Evolutionary conservation across 2,113 vertebrate genomes (phyloP).

Genomic region (Etia nguti): DNA sequence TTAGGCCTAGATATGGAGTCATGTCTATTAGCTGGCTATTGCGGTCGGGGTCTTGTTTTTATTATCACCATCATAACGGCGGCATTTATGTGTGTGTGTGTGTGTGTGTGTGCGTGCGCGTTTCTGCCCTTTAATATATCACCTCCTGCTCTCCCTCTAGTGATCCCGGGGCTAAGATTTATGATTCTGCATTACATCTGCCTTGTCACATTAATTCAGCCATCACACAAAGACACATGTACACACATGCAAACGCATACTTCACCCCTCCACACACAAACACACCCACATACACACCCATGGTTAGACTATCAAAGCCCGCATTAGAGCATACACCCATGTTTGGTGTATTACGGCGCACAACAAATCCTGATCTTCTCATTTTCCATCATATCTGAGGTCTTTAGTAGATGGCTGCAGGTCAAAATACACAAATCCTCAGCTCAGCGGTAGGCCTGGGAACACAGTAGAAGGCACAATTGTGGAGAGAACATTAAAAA

Average conservation of each 20-base stretch:
- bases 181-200: conserved; percentile 67
- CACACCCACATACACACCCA: not conserved
- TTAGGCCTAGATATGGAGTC: conserved; percentile 44
- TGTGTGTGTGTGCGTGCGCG: not conserved
- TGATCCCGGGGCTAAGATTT: conserved; percentile 67
- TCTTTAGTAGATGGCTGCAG: conserved; percentile 23
- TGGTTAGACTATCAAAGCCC: conserved; percentile 21
- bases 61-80: conserved; percentile 48
- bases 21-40: conserved; percentile 60
- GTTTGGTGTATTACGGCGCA: not conserved
- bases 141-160: conserved; percentile 43
- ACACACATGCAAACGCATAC: conserved; percentile 38
- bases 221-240: conserved; percentile 56
- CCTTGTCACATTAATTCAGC: conserved; percentile 70
- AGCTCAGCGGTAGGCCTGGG: not conserved
- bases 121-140: conserved; percentile 46
- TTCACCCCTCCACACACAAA: not conserved
- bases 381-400: conserved; percentile 9
- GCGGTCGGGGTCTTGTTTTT: conserved; percentile 45
- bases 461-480: not conserved
- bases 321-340: conserved; percentile 10
- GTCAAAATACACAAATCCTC: not conserved
- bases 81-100: not conserved
- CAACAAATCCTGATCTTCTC: conserved; percentile 36
- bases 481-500: not conserved